Base-by-base conservation (phyloP, 2,113 vertebrate genomes). In the Origma solitaria region DNA sequence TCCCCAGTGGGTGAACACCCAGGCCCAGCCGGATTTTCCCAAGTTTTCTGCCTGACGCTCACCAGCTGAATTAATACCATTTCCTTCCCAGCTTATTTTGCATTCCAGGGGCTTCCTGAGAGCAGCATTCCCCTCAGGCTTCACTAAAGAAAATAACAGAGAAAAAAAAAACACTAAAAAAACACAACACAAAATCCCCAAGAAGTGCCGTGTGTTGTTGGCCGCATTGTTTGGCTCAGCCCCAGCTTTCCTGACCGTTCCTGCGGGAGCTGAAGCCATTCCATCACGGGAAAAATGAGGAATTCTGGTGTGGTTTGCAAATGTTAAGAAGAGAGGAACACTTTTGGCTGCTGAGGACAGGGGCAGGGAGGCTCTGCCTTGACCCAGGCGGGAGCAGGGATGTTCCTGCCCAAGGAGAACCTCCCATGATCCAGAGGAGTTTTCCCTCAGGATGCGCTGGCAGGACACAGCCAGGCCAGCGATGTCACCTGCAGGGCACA, bases 341-440 rank as follows among this genome's bases (percentile, higher is more conserved):
- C 14, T 72, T 19, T 6, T 35, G 61, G 49, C 10, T 37, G 44
- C 12, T 0, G 4, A 19, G 35, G 42, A 13, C 65, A 58, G n/a
- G 1, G 42, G 15, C 65, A 58, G n/a, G 1, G 4, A 44, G 60
- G 68, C 1, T 4, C 19, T 92, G 77, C 53, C 35, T 12, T 22
- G 5, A 15, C 24, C 42, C 17, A 2, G 0, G 14, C 0, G 20
- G 6, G 8, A 58, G 42, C 12, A 23, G 30, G 35, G 69, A 37
- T 44, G n/a, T 0, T 6, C 15, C 62, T 37, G 30, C 20, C 42
- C 61, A 3, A 0, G 40, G 38, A 78, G 61, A 50, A 14, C 56
- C 45, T 4, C 17, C 61, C 37, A 0, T 0, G 6, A 47, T 13
- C 38, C 73, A 14, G 30, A 42, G 27, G 30, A 42, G 27, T 15